Percentiles rank a stretch among this genome's conserved stretches.
phyloP scores from a whole-genome alignment of 1,140 invertebrate genomes.

The Drosophila tsacasi region DNA sequence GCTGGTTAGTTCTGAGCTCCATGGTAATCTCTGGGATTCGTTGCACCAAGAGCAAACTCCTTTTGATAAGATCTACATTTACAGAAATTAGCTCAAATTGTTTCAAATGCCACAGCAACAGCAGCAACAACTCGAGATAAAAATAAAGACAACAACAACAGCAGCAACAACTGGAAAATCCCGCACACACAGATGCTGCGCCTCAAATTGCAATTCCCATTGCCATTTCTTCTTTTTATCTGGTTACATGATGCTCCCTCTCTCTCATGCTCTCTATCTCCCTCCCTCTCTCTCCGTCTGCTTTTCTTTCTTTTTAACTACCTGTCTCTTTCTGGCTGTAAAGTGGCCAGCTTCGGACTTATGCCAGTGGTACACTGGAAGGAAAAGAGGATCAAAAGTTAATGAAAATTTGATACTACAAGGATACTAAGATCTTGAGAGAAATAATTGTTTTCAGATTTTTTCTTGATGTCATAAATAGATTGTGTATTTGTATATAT shows the following conservation, averaged over 20 bases:
- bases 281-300: background rate
- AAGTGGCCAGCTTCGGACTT: constrained; percentile 54
- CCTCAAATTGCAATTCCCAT: constrained; percentile 47
- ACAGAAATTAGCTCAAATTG: constrained; percentile 61
- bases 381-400: background rate
- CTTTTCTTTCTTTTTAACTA: constrained; percentile 11
- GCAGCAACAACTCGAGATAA: constrained; percentile 10
- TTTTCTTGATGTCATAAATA: too few relatives aligned
- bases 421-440: background rate
- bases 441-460: too few relatives aligned
- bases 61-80: constrained; percentile 55
- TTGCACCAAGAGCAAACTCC: constrained; percentile 18
- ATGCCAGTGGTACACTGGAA: constrained; percentile 2
- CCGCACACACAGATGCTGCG: constrained; percentile 41
- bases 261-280: background rate
- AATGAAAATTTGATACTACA: too few relatives aligned
- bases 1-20: constrained; percentile 6
- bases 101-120: constrained; percentile 52
- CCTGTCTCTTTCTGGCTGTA: constrained; percentile 22
- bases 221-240: constrained; percentile 37
- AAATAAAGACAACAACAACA: constrained; percentile 1
- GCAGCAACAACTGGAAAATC: constrained; percentile 42
- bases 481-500: too few relatives aligned
- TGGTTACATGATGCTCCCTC: constrained; percentile 40
- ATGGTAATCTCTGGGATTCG: constrained; percentile 18